Evolutionary conservation across 1,140 invertebrate genomes (phyloP), one percentile per base, ranked within the genome.

Genomic region (Gryllus bimaculatus): DNA sequence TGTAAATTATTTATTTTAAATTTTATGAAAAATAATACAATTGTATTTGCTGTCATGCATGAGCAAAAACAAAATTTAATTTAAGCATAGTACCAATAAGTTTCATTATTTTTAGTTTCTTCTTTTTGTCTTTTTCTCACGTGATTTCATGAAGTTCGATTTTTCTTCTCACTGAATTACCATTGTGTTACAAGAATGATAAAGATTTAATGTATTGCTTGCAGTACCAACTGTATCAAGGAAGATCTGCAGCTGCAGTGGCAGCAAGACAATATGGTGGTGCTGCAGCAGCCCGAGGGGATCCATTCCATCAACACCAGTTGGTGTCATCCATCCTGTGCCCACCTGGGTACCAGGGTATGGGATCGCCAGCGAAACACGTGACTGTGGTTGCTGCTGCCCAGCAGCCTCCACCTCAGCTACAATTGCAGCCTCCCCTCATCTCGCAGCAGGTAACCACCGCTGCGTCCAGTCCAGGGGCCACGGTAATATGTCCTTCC

Each of bases 241-340:
- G 92, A 7, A 89, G 90, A 81, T 86, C 92, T 83, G 89, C 92
- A 85, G 87, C 93, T 82, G 54, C 54, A 13, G 54, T 66, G 10
- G 54, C 54, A 66, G 87, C 93, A 82, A 88, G 92, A 81, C 86
- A 91, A 85, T 89, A 90, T 86, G 83, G 91, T 81, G 80, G 86
- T 86, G 81, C 88, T 83, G 80, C 84, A n/a, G 81, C 90, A 84
- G 85, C 89, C 82, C 86, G 92, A 83, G 87, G 90, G 47, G 92
- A 94, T 85, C 91, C 91, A 80, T 95, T 96, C 86, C 89, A 87
- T 82, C 93, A 93, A 83, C 94, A 95, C 84, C 94, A 95, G 83
- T 87, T 97, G 81, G 95, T 97, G 15, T 95, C 95, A 8, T 96
- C 96, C 74, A 95, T 98, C 82, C 87, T 96, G n/a, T 96, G 95